Base-by-base conservation (phyloP, 2,113 vertebrate species). In the Etheostoma spectabile region DNA sequence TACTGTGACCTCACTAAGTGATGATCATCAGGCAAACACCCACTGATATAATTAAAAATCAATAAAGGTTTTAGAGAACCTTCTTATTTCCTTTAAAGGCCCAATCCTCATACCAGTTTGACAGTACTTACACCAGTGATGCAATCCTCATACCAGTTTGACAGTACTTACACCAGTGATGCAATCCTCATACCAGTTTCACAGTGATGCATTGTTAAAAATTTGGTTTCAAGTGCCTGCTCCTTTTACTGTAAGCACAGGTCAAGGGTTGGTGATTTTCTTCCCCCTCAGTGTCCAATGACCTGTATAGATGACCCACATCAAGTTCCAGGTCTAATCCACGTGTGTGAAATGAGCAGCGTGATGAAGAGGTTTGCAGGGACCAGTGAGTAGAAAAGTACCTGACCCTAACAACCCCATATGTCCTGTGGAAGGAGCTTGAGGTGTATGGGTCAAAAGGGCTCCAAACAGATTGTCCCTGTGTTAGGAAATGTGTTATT, bases 11-110 rank as follows among this genome's bases (percentile, higher is more conserved):
- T 73, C 8, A 48, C 42, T 59, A 8, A 8, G 60, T 19, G n/a
- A 72, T 85, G 59, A 68, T 85, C 53, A 67, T 75, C n/a, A 56
- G n/a, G 24, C 62, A 82, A 82, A 86, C 70, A 82, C 67, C 65
- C 74, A 79, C 73, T 0, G 38, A 56, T 33, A 69, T 75, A 73
- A 85, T 70, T 68, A 45, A 49, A 85, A 83, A 83, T 88, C 66
- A 83, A 70, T 71, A 56, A 14, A 11, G 11, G 65, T 18, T 79
- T 63, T 27, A 59, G 30, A 74, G 51, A 67, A 65, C 4, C 33
- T 70, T 0, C 27, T 55, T 33, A 42, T 61, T 42, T 14, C 1
- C 18, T 30, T 35, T 22, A 56, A 79, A 72, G 38, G 27, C 3
- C 52, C 8, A 61, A 4, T 60, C 6, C n/a, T 57, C 49, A 59